These are phyloP conservation scores for Silurus aristotelis DNA, from an alignment of 2,797 vertebrate species.

Conservation along the genomic window DNA sequence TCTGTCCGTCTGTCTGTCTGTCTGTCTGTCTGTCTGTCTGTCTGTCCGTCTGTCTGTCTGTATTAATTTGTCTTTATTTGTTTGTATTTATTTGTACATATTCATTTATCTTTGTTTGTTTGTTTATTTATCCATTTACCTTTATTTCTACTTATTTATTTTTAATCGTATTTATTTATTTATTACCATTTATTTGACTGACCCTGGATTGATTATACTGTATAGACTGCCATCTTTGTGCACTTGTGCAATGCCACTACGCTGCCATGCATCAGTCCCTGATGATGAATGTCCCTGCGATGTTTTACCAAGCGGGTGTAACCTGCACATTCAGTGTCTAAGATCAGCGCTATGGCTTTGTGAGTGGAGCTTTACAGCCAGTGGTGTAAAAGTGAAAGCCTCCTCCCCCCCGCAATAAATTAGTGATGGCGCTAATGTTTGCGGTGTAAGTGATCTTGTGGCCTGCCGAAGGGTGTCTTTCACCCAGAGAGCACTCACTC, in stretches of 20 bases:
- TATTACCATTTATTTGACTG: not conserved
- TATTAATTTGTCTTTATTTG: too few relatives aligned
- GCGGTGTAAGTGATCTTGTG: conserved; percentile 54
- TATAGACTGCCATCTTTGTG: conserved; percentile 34
- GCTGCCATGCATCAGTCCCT: conserved; percentile 37
- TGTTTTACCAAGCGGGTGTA: conserved; percentile 42
- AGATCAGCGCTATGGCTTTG: not conserved
- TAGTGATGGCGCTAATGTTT: conserved; percentile 53
- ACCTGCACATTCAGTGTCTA: conserved; percentile 34
- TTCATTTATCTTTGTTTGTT: too few relatives aligned
- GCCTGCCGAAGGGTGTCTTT: conserved; percentile 24
- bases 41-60: too few relatives aligned
- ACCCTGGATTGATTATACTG: conserved; percentile 25
- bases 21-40: too few relatives aligned
- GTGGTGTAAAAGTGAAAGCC: conserved; percentile 44
- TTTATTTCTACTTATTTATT: too few relatives aligned
- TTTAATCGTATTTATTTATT: too few relatives aligned
- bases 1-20: too few relatives aligned
- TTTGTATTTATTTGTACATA: too few relatives aligned
- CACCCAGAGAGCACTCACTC: conserved; percentile 36
- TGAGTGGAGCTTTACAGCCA: conserved; percentile 43
- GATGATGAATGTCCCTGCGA: conserved; percentile 49
- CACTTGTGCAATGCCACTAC: conserved; percentile 32
- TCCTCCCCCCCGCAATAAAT: conserved; percentile 51
- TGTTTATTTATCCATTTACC: too few relatives aligned